Conservation (phyloP, 1,140 invertebrate genomes). For the Trachymyrmex cornetzi region DNA sequence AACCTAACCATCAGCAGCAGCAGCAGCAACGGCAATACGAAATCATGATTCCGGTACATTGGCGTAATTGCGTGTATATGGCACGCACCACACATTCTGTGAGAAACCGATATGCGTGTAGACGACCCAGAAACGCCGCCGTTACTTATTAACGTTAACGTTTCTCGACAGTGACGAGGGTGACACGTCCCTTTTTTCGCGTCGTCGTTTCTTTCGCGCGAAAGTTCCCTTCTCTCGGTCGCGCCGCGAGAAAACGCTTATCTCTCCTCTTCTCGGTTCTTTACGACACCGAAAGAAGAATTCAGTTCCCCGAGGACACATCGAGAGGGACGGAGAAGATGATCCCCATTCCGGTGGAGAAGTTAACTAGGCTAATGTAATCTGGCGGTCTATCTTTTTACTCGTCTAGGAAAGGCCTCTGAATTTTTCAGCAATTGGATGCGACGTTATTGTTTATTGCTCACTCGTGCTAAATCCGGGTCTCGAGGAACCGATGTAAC, state of each 20-base stretch:
- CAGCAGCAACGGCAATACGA: not conserved
- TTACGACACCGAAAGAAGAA: slow-evolving; percentile 37
- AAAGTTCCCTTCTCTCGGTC: not conserved
- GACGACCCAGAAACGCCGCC: slow-evolving; percentile 5
- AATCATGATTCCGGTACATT: slow-evolving; percentile 44
- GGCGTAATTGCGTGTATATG: not conserved
- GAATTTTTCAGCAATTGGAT: slow-evolving; percentile 34
- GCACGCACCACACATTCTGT: not conserved
- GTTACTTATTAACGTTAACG: slow-evolving; percentile 47
- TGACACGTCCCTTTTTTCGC: not conserved
- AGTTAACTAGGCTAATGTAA: slow-evolving; percentile 50
- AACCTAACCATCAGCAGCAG: slow-evolving; percentile 7
- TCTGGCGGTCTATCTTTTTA: slow-evolving; percentile 46
- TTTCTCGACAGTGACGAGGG: not conserved
- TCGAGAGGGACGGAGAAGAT: not conserved
- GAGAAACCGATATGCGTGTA: not conserved
- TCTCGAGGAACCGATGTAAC: not conserved
- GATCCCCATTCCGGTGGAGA: not conserved
- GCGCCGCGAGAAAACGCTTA: not conserved
- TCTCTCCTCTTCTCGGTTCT: slow-evolving; percentile 39
- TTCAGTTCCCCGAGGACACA: slow-evolving; percentile 29
- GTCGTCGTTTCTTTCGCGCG: not conserved
- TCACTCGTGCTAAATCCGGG: not conserved
- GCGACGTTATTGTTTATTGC: slow-evolving; percentile 31
- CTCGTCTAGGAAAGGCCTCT: not conserved